A percentile compares a stretch with the other conserved stretches of the same genome.
Evolutionary conservation across 2,888 invertebrate genomes (phyloP).

Genomic region (Sepioteuthis lessoniana): DNA sequence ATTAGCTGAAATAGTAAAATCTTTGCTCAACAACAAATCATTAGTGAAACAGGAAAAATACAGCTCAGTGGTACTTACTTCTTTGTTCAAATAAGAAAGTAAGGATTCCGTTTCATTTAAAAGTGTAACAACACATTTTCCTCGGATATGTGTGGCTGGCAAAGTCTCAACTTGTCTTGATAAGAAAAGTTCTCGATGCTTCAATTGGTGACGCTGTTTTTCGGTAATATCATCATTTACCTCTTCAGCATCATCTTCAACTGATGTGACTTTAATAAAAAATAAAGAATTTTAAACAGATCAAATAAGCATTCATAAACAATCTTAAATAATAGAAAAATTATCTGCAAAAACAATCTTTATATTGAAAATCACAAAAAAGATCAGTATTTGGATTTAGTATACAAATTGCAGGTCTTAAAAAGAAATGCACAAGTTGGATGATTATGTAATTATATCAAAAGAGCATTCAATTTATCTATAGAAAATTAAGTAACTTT

Average conservation of each 20-base stretch:
- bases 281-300: conserved; percentile 20
- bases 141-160: conserved; percentile 98
- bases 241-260: conserved; percentile 80
- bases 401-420: too few relatives aligned
- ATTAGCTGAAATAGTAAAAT: too few relatives aligned
- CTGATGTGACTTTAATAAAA: conserved; percentile 77
- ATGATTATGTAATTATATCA: too few relatives aligned
- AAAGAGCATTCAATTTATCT: too few relatives aligned
- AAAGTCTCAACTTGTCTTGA: conserved; percentile 95
- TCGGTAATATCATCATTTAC: conserved; percentile 72
- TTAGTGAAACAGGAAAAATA: too few relatives aligned
- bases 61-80: conserved; percentile 79
- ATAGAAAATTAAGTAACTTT: too few relatives aligned
- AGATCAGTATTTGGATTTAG: too few relatives aligned
- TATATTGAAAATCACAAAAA: too few relatives aligned
- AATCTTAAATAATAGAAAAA: neutral
- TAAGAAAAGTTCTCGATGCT: conserved; percentile 97
- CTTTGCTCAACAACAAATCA: too few relatives aligned
- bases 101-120: conserved; percentile 99
- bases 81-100: conserved; percentile 95
- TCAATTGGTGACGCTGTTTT: conserved; percentile 91
- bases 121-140: conserved; percentile 97
- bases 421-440: too few relatives aligned
- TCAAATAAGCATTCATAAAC: neutral
- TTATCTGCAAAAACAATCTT: neutral